Percentiles rank a stretch among this genome's conserved stretches.
Evolutionary conservation across 30 jellyfish, hydroid and myxozoan genomes (phyloP).

Genomic region (Pelagia noctiluca): DNA sequence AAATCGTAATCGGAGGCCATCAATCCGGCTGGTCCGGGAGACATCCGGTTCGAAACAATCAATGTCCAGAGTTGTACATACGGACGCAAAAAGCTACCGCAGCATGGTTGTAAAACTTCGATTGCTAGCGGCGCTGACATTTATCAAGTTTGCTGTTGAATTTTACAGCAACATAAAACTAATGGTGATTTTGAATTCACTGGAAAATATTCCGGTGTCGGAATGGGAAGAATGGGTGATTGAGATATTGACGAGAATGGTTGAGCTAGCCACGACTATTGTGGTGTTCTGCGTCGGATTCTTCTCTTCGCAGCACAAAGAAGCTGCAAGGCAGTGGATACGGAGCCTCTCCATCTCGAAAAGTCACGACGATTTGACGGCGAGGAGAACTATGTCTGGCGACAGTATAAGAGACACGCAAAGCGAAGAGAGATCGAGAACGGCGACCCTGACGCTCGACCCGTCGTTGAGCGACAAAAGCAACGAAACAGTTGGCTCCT

Average conservation of each 20-base stretch:
- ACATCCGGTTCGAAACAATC: conserved; percentile 4
- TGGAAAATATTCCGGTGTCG: not conserved
- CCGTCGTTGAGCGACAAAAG: not conserved
- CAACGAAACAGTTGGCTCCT: not conserved
- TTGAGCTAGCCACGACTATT: conserved; percentile 11
- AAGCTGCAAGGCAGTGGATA: conserved; percentile 71
- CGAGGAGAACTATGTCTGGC: conserved; percentile 46
- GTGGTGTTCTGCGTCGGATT: conserved; percentile 57
- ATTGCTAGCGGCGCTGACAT: conserved; percentile 28
- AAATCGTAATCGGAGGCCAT: conserved; percentile 58
- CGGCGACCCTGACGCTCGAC: conserved; percentile 32
- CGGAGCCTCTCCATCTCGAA: conserved; percentile 50
- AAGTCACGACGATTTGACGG: conserved; percentile 58
- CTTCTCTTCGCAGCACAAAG: conserved; percentile 72
- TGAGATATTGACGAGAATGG: conserved; percentile 18
- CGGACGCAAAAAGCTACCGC: conserved; percentile 46
- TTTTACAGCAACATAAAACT: conserved; percentile 36
- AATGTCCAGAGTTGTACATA: conserved; percentile 39
- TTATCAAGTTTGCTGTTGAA: conserved; percentile 23
- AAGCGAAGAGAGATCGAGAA: conserved; percentile 38
- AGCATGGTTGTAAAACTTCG: conserved; percentile 59
- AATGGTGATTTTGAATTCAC: conserved; percentile 6
- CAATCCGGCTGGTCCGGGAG: conserved; percentile 46
- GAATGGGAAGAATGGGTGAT: conserved; percentile 39
- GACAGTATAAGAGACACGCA: conserved; percentile 61